Evolutionary conservation across 2,113 vertebrate genomes (phyloP).

Genomic region (Spilogale gracilis): DNA sequence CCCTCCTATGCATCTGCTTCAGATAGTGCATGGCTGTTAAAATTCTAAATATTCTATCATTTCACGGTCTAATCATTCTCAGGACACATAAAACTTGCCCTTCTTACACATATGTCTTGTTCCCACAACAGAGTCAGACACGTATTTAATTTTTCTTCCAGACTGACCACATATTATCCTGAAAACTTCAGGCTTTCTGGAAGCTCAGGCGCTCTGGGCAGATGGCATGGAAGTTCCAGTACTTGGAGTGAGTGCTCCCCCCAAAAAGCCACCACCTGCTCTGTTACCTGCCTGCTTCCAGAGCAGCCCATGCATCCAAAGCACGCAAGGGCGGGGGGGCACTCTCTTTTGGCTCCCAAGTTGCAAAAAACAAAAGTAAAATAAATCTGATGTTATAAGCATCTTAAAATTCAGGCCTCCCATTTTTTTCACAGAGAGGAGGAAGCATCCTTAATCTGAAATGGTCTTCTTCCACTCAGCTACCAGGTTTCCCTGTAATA

Average conservation of each 20-base stretch:
- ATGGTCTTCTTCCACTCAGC: not conserved
- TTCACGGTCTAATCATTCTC: not conserved
- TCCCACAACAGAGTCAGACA: not conserved
- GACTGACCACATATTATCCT: constrained; percentile 39
- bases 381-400: not conserved
- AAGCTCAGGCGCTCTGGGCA: not conserved
- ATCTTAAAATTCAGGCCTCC: not conserved
- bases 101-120: constrained; percentile 21
- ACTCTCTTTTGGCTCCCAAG: not conserved
- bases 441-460: not conserved
- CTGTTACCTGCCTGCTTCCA: not conserved
- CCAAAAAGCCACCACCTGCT: not conserved
- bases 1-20: not conserved
- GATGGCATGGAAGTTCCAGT: not conserved
- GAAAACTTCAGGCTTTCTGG: not conserved
- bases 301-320: not conserved
- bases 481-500: not conserved
- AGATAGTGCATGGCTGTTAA: not conserved
- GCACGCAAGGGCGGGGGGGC: not conserved
- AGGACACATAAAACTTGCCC: constrained; percentile 17
- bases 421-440: not conserved
- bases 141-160: not conserved
- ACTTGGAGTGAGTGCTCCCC: not conserved
- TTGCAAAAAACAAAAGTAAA: constrained; percentile 18
- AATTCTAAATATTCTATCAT: constrained; percentile 43